Percentiles rank a stretch among this genome's conserved stretches.
Evolutionary conservation across 2,113 vertebrate genomes (phyloP).

Genomic region (Sinocyclocheilus maitianheensis): DNA sequence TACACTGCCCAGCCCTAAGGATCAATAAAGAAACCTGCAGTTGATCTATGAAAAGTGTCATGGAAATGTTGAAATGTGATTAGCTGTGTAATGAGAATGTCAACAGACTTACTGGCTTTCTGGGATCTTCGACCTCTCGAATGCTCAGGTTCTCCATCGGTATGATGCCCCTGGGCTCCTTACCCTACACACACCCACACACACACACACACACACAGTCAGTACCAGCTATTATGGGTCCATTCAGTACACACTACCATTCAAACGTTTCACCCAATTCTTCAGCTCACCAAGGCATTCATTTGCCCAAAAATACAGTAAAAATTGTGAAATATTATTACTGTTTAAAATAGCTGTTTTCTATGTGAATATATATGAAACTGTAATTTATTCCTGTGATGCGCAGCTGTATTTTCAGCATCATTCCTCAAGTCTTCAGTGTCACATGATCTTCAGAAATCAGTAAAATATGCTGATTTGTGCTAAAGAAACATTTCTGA

Average conservation of each 20-base stretch:
- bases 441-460: too few species aligned
- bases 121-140: slow-evolving; percentile 89
- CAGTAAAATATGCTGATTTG: background rate
- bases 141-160: slow-evolving; percentile 93
- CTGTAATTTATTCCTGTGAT: background rate
- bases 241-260: background rate
- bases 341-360: background rate
- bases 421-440: too few species aligned
- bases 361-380: background rate
- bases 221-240: background rate
- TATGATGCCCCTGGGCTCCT: slow-evolving; percentile 82
- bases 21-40: background rate
- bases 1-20: background rate
- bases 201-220: slow-evolving; percentile 43
- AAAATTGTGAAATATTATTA: background rate
- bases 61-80: background rate
- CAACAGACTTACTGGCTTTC: slow-evolving; percentile 70
- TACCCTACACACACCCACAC: slow-evolving; percentile 66
- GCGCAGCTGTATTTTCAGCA: background rate
- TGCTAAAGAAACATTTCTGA: background rate
- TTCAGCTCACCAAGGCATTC: background rate
- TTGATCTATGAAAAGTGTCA: background rate
- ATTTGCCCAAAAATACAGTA: background rate
- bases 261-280: background rate
- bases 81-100: background rate